Base-by-base conservation (phyloP, 2,888 invertebrate species). In the Erannis defoliaria region DNA sequence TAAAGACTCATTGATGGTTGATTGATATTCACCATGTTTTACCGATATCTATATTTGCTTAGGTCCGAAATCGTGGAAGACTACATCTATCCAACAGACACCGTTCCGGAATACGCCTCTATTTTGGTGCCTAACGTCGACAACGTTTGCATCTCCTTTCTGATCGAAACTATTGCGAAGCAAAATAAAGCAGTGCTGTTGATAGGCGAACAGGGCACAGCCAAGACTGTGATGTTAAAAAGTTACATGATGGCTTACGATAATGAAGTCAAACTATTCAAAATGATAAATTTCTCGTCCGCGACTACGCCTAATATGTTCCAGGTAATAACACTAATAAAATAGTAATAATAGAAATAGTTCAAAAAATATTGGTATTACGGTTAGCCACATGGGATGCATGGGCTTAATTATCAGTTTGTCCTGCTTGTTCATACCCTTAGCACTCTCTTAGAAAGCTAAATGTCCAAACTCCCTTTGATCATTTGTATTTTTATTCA, bases 241-340 rank as follows among this genome's bases (percentile, higher is more conserved):
- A 95, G 96, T 64, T 97, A 95, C 74, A 95, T 97, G 94, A 85
- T 94, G 3, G 93, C 94, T 26, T 96, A 96, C 77, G 95, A 98
- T 84, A 96, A 96, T 3, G 97, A 97, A 75, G 93, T 93, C 37
- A 96, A 97, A 81, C 80, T 97, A 35, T 96, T 93, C 69, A 98
- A 98, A 85, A 95, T 96, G 68, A 96, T 98, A 65, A 98, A 97
- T 82, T 98, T 98, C 88, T 98, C 98, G 5, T 98, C 97, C 29
- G 98, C 97, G 2, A 97, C 98, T 0, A 97, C 97, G 0, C 98
- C 98, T 0, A 96, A 97, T 81, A 97, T 98, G 97, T 97, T 97
- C 72, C 97, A 97, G 94, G 97, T 96, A 85, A 74, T 67, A n/a
- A n/a, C n/a, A n/a, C n/a, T n/a, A n/a, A n/a, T n/a, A n/a, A n/a